Conservation (phyloP, 2,888 invertebrate genomes). For the Octonoba sinensis region DNA sequence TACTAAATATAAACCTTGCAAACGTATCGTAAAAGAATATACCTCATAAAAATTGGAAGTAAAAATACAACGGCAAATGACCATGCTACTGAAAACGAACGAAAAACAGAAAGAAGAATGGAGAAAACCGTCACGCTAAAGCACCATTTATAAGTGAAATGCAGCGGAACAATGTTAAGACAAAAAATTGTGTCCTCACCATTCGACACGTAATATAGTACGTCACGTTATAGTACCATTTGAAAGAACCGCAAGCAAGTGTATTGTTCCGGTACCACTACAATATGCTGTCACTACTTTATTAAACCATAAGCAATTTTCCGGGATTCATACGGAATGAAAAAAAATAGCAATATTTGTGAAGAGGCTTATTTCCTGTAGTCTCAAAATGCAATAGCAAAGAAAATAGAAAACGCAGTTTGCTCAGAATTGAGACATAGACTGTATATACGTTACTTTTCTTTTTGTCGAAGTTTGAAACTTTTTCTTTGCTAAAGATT, state of each 20-base stretch:
- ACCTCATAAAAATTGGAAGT: too few relatives aligned
- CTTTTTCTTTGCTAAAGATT: too few relatives aligned
- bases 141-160: slow-evolving; percentile 46
- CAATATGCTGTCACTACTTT: slow-evolving; percentile 9
- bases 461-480: too few relatives aligned
- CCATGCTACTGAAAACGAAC: slow-evolving; percentile 4
- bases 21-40: too few relatives aligned
- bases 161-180: slow-evolving; percentile 44
- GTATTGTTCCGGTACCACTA: neutral
- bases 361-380: slow-evolving; percentile 14
- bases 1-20: too few relatives aligned
- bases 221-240: slow-evolving; percentile 57
- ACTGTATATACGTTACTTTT: too few relatives aligned
- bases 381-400: slow-evolving; percentile 3
- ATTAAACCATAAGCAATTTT: slow-evolving; percentile 32
- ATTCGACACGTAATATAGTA: slow-evolving; percentile 40
- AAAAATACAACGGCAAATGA: too few relatives aligned
- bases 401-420: too few relatives aligned
- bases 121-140: slow-evolving; percentile 36
- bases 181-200: slow-evolving; percentile 38
- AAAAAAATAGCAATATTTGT: slow-evolving; percentile 24
- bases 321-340: slow-evolving; percentile 9
- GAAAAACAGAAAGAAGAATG: slow-evolving; percentile 6
- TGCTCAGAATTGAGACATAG: too few relatives aligned
- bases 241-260: slow-evolving; percentile 54